phyloP scores from a whole-genome alignment of 2,797 vertebrate genomes.

The Scomberomorus guttatus region DNA sequence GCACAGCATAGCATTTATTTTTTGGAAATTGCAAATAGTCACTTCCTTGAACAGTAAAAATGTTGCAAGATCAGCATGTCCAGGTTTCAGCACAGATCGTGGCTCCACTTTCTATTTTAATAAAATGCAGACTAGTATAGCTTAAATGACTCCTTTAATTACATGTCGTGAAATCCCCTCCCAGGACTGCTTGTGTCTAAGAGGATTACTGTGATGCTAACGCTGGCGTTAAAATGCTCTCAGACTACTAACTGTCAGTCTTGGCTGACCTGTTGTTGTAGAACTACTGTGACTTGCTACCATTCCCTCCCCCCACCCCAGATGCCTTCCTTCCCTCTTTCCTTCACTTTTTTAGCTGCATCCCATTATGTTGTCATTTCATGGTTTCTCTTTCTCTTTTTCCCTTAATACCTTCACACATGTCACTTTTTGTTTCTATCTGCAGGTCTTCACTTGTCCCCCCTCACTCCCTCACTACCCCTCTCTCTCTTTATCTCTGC shows the following conservation, averaged over 20 bases:
- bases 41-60: background rate
- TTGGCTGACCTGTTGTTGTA: constrained; percentile 31
- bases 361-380: constrained; percentile 47
- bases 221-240: constrained; percentile 46
- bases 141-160: constrained; percentile 49
- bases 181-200: constrained; percentile 42
- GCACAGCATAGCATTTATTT: too few species aligned
- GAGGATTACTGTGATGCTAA: constrained; percentile 60
- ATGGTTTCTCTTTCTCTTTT: constrained; percentile 25
- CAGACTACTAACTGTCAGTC: constrained; percentile 31
- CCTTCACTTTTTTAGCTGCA: background rate
- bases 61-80: background rate
- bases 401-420: constrained; percentile 28
- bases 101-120: background rate
- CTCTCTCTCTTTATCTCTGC: constrained; percentile 28
- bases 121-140: background rate
- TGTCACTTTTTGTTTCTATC: constrained; percentile 43
- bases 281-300: constrained; percentile 1
- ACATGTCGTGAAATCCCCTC: constrained; percentile 37
- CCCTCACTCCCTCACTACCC: background rate
- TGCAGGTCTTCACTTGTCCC: background rate
- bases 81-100: background rate
- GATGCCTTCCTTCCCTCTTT: too few species aligned
- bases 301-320: constrained; percentile 1
- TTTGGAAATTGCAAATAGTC: background rate